Evolutionary conservation across 2,888 invertebrate genomes (phyloP).

Genomic region (Drosophila multiciliata): DNA sequence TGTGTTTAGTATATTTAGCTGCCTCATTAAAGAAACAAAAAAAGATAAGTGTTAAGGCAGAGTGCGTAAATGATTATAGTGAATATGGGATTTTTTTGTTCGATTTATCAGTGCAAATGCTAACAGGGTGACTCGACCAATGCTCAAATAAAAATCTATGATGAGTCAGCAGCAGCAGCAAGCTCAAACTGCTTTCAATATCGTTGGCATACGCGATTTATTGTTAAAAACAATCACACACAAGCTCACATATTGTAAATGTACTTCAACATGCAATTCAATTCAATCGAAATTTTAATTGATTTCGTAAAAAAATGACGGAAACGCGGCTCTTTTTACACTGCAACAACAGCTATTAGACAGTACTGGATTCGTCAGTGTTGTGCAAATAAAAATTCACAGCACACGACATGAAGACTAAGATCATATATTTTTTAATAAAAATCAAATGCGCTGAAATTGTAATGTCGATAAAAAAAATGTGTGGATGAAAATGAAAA

Average conservation of each 20-base stretch:
- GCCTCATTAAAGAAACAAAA: slow-evolving; percentile 16
- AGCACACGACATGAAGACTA: slow-evolving; percentile 25
- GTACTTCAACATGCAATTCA: slow-evolving; percentile 37
- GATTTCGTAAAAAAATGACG: slow-evolving; percentile 30
- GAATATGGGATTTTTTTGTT: slow-evolving; percentile 6
- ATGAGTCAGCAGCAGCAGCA: slow-evolving; percentile 58
- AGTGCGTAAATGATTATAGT: slow-evolving; percentile 24
- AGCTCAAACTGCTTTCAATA: slow-evolving; percentile 13
- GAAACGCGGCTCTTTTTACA: slow-evolving; percentile 3
- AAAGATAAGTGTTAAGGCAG: slow-evolving; percentile 22
- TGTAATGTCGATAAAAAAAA: slow-evolving; percentile 28
- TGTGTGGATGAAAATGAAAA: slow-evolving; percentile 59
- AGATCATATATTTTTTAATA: neutral
- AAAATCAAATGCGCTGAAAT: slow-evolving; percentile 21
- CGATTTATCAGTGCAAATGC: slow-evolving; percentile 41
- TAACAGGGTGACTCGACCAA: slow-evolving; percentile 28
- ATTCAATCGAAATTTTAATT: slow-evolving; percentile 55
- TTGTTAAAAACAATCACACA: slow-evolving; percentile 8
- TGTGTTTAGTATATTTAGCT: slow-evolving; percentile 5
- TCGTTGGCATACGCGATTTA: slow-evolving; percentile 9
- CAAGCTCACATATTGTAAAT: neutral
- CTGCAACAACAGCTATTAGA: slow-evolving; percentile 15
- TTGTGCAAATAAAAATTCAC: slow-evolving; percentile 25
- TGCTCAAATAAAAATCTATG: slow-evolving; percentile 24
- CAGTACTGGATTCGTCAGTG: slow-evolving; percentile 8